Base-by-base conservation (phyloP, 2,113 vertebrate genomes). In the Maccullochella peelii region DNA sequence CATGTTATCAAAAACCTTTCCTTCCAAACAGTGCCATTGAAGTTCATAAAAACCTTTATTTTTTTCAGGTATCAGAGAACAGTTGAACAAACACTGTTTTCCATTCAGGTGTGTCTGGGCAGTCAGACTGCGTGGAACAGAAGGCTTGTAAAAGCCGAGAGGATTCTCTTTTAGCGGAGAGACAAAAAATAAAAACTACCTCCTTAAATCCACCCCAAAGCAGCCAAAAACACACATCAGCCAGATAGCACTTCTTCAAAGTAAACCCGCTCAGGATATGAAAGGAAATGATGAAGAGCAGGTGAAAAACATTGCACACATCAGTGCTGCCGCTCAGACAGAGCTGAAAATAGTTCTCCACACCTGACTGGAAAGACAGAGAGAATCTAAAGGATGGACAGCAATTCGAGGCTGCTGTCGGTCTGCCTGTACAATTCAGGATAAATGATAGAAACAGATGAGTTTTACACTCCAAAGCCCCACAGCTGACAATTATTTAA, bases 241-340 rank as follows among this genome's bases (percentile, higher is more conserved):
- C 69, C 67, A 83, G 73, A 84, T 84, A 86, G 78, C 83, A 75
- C 74, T 70, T 76, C 82, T 89, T 92, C 88, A 93, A 90, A 94
- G 91, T 79, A 89, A 89, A 87, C 76, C 76, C 36, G 82, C 85
- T 77, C 90, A 84, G 89, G 90, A 92, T 91, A 88, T 83, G 88
- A 92, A 92, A 92, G 86, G 82, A 92, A 93, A 94, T 89, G 92
- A 95, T 94, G 92, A 93, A 92, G 91, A 92, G 92, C 88, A 90
- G 78, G 65, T 90, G 89, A 88, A 91, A 92, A 93, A 94, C 91
- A 94, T 80, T 90, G 85, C 92, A 93, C 86, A 94, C 86, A 93
- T 93, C 93, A 93, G 91, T 88, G 91, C 82, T 83, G 91, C 89
- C 15, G 88, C 82, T 94, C 86, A 89, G 79, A 85, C 80, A 36